Base-by-base conservation (phyloP, 2,113 vertebrate genomes). In the Archilochus colubris region DNA sequence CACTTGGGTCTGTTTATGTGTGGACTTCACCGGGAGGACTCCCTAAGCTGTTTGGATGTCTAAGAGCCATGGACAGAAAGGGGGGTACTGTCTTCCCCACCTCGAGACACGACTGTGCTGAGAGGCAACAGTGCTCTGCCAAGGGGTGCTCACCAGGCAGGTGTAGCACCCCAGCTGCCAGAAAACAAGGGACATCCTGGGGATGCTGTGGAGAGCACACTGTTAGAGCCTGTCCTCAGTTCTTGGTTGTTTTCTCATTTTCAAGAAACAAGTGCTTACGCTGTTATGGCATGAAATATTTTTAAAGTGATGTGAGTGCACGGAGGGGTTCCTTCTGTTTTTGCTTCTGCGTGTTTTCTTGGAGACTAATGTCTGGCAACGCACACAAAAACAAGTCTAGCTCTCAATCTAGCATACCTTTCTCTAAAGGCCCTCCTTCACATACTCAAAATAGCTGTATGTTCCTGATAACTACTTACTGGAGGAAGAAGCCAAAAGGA, bases 401-500 rank as follows among this genome's bases (percentile, higher is more conserved):
- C 54, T 85, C 79, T 88, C 63, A 59, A 3, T 58, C 86, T 89
- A 89, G 43, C 90, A 86, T 78, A 75, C 40, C 36, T 86, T 55
- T 28, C 82, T 62, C 33, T 74, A 67, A 80, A 94, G 40, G 50
- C 36, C 48, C 72, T 94, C 79, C 88, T 88, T 58, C 33, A 30
- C 68, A 73, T 82, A 70, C 68, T 83, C 63, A 82, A 67, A 96
- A 94, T 90, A 96, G 55, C 67, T n/a, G 63, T 89, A 38, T 43
- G 1, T 91, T 91, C 77, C 68, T 96, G 92, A 81, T 93, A 96
- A 53, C 59, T 44, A 24, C 0, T 0, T 74, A 63, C 27, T 81
- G 23, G 51, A 58, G 74, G 68, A 98, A 94, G 98, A 98, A 96
- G 77, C 76, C 94, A 88, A 70, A 92, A 93, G 38, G 38, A 75